Evolutionary conservation across 2,113 vertebrate species (phyloP).

Genomic region (Arenaria interpres): DNA sequence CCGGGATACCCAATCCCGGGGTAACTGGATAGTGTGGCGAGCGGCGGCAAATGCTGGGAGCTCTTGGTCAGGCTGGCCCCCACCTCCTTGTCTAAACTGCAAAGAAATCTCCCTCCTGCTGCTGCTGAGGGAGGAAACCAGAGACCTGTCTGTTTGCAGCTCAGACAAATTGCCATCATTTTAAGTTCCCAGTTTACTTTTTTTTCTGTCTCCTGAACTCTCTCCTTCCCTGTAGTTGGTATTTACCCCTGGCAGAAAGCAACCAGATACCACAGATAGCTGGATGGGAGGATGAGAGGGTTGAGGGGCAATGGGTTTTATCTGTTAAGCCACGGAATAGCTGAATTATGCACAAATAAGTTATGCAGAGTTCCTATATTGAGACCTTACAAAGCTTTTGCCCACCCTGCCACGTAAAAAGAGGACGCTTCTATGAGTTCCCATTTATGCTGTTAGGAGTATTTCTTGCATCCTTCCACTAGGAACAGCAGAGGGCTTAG

Average conservation of each 20-base stretch:
- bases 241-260: background rate
- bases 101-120: background rate
- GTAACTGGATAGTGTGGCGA: background rate
- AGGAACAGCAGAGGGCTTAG: constrained; percentile 53
- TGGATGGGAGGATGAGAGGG: background rate
- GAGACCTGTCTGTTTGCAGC: background rate
- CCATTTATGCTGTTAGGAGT: background rate
- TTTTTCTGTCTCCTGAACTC: background rate
- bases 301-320: background rate
- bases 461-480: constrained; percentile 31
- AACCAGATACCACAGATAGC: background rate
- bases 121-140: background rate
- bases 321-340: background rate
- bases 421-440: background rate
- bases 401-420: rapidly evolving
- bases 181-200: background rate
- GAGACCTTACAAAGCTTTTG: background rate
- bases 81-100: background rate
- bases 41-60: background rate
- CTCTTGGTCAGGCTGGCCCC: background rate
- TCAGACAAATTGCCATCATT: background rate
- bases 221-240: background rate
- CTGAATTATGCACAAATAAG: background rate
- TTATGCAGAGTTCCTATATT: background rate
- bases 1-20: background rate